These are phyloP conservation scores for Nineta flava DNA, from an alignment of 2,888 invertebrate species.

Conservation along the genomic window DNA sequence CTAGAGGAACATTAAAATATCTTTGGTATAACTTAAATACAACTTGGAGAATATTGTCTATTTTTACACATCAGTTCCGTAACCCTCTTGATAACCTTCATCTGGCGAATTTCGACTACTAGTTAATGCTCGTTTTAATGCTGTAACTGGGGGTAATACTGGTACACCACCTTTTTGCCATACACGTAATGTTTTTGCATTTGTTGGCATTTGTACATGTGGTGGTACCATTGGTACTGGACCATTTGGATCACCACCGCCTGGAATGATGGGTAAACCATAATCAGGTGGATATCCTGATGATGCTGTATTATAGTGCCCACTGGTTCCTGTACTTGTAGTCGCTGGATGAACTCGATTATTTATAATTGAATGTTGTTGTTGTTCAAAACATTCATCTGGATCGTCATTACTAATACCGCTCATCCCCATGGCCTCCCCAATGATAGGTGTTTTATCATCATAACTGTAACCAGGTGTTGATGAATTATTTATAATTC, in stretches of 20 bases:
- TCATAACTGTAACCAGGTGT: conserved; percentile 44
- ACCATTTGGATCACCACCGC: conserved; percentile 19
- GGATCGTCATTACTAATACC: conserved; percentile 48
- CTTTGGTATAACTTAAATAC: conserved; percentile 5
- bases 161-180: conserved; percentile 76
- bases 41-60: neutral
- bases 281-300: conserved; percentile 60
- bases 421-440: conserved; percentile 39
- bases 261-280: conserved; percentile 51
- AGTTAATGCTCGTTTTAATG: conserved; percentile 67
- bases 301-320: conserved; percentile 18
- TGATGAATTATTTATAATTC: conserved; percentile 36
- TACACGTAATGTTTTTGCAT: conserved; percentile 67
- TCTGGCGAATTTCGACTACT: conserved; percentile 76
- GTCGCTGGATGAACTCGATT: conserved; percentile 19
- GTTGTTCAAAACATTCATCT: conserved; percentile 6
- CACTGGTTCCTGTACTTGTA: conserved; percentile 17
- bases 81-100: conserved; percentile 84
- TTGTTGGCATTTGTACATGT: conserved; percentile 27
- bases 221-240: conserved; percentile 26
- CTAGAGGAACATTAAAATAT: conserved; percentile 8
- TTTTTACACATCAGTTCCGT: conserved; percentile 75
- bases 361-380: conserved; percentile 22
- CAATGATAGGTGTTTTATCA: conserved; percentile 62
- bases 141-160: conserved; percentile 70